Percentiles rank a stretch among this genome's conserved stretches.
phyloP scores from a whole-genome alignment of 2,888 invertebrate species.

The Merodon equestris region DNA sequence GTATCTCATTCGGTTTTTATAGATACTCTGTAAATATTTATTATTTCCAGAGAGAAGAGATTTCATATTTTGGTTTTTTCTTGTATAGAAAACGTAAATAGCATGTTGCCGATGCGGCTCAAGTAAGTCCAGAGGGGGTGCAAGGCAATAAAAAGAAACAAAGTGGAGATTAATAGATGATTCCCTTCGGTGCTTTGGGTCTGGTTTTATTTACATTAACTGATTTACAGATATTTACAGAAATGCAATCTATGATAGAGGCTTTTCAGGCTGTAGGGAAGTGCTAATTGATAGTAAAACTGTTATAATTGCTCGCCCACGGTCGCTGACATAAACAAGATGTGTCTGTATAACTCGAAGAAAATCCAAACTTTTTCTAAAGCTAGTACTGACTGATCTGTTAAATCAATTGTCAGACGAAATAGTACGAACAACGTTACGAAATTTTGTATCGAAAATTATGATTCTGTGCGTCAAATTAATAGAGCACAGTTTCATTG shows the following conservation, averaged over 20 bases:
- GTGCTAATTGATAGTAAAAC: no score
- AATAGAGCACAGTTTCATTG: no score
- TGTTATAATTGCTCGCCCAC: no score
- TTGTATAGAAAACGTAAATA: slow-evolving; percentile 36
- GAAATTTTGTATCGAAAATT: no score
- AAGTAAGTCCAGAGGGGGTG: background rate
- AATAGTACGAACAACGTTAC: no score
- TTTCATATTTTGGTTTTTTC: background rate
- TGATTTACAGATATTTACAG: slow-evolving; percentile 1
- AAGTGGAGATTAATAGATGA: slow-evolving; percentile 20
- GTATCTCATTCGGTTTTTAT: slow-evolving; percentile 22
- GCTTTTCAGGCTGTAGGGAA: no score
- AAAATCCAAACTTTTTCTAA: no score
- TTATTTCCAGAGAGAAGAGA: background rate
- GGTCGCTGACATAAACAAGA: no score
- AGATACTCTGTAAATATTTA: slow-evolving; percentile 50
- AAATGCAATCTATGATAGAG: slow-evolving; percentile 4
- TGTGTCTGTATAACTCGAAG: no score
- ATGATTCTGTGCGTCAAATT: no score
- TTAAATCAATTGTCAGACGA: no score
- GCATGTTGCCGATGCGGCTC: background rate
- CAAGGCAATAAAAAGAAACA: slow-evolving; percentile 5
- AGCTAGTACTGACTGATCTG: no score
- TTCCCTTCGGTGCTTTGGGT: background rate
- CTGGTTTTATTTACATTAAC: slow-evolving; percentile 4